Evolutionary conservation across 2,888 invertebrate species (phyloP), one percentile per base, ranked within the genome.

Genomic region (Abrostola tripartita): DNA sequence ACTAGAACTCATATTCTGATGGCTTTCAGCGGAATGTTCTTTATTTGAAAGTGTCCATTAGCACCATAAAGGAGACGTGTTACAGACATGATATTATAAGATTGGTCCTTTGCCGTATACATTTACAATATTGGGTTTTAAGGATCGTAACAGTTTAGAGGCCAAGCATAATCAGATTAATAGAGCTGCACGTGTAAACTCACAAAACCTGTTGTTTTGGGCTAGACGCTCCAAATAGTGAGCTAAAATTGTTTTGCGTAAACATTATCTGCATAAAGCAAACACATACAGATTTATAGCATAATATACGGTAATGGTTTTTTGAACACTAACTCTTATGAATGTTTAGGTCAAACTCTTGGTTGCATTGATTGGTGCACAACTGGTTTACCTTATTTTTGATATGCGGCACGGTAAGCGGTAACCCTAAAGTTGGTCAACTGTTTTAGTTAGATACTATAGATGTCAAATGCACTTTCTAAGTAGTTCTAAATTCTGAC

Each of bases 321-420:
- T 69, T 69, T 61, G n/a, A 65, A 65, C 67, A 62, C 62, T 64
- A 63, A 68, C 66, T 73, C 79, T 81, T 73, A 65, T 70, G 71
- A 67, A 11, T 24, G 36, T 50, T 50, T 36, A 47, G 24, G 44
- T 47, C 14, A 24, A 24, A 7, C n/a, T 41, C 11, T 40, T n/a
- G n/a, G n/a, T 6, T n/a, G n/a, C 5, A n/a, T 11, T 41, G 24
- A 24, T 24, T 24, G 24, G 4, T 24, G 1, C 24, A 4, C 1
- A 24, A 24, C 24, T 24, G 1, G 24, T 24, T 24, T 24, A 24
- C 24, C 24, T 24, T 24, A 24, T 24, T 24, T 24, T 24, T 24
- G n/a, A 24, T 24, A 24, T 24, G 24, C 24, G 24, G 24, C 4
- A 24, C 24, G 24, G 24, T 24, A 24, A 24, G 4, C 24, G 24